Evolutionary conservation across 1,140 invertebrate species (phyloP), one percentile per base, ranked within the genome.

Genomic region (Cardiocondyla obscurior): DNA sequence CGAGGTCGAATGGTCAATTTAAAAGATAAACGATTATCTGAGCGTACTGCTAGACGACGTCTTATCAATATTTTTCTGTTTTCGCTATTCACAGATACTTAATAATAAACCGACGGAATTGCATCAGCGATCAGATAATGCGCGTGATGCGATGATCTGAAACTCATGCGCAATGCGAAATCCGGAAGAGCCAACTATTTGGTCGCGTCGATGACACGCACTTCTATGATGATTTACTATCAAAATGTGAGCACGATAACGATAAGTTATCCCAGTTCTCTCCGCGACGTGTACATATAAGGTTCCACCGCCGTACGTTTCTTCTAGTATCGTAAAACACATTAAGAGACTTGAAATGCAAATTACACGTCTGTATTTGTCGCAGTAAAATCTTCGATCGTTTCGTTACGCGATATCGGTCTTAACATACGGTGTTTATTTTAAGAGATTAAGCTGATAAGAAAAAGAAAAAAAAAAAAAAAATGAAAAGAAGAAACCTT

Each of bases 211-310:
- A 30, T 10, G 28, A 64, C 28, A 64, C 28, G 14, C 42, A 25
- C 14, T 64, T 64, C 2, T 0, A 1, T 1, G 14, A 76, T 39
- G 22, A 77, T 67, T 39, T 14, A 65, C 10, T 65, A 77, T 77
- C 74, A 53, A 67, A 77, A 39, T 30, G 16, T 74, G n/a, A n/a
- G 19, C 10, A 4, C 28, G 30, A 74, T 49, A 76, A 65, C 33
- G 44, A 39, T 39, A 62, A 62, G 39, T 42, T 16, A 8, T 30
- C 10, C 16, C 36, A 30, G 33, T 25, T 39, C 6, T 25, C 60
- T 49, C 22, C 16, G 30, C 10, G 6, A 22, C 10, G 30, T 39
- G 36, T 74, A 79, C 55, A 79, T 74, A 79, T 69, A 79, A 55
- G 25, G 0, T 30, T 5, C 12, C 12, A 6, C 14, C 16, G 6